Percentiles rank a stretch among this genome's conserved stretches.
These are phyloP conservation scores for Mionectes olivaceus DNA, from an alignment of 2,797 vertebrate genomes.

Conservation along the genomic window DNA sequence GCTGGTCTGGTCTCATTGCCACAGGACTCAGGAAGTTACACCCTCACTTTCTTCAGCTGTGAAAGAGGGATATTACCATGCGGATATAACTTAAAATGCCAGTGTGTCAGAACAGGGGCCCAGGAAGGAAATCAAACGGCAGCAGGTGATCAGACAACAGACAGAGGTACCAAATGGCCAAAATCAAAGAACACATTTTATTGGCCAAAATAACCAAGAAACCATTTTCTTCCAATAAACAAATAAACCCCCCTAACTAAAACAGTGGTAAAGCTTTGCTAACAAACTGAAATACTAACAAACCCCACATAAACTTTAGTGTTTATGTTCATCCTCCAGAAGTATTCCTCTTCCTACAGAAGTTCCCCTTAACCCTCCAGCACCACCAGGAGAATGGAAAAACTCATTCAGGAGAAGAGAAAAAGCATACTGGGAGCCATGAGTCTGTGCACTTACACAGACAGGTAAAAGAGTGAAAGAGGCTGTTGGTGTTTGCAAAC, in stretches of 20 bases:
- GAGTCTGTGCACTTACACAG: background rate
- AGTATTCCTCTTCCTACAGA: background rate
- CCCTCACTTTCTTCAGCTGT: background rate
- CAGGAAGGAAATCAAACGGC: background rate
- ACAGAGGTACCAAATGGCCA: background rate
- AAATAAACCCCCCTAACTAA: background rate
- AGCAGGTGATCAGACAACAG: background rate
- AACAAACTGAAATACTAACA: background rate
- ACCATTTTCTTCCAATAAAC: slow-evolving; percentile 18
- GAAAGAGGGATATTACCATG: background rate
- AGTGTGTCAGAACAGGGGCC: background rate
- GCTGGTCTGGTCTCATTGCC: background rate
- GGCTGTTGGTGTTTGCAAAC: background rate
- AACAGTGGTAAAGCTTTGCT: slow-evolving; percentile 15
- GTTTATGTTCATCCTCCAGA: background rate
- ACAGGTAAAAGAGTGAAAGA: too few relatives aligned
- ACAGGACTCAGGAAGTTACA: background rate
- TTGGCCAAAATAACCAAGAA: slow-evolving; percentile 51
- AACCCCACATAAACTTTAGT: background rate
- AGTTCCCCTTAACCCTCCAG: background rate
- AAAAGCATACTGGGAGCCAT: background rate
- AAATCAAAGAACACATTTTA: slow-evolving; percentile 58
- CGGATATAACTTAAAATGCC: background rate
- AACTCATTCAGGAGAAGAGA: background rate
- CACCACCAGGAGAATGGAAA: background rate